These are phyloP conservation scores for Falco peregrinus DNA, from an alignment of 2,797 vertebrate species.

Conservation along the genomic window DNA sequence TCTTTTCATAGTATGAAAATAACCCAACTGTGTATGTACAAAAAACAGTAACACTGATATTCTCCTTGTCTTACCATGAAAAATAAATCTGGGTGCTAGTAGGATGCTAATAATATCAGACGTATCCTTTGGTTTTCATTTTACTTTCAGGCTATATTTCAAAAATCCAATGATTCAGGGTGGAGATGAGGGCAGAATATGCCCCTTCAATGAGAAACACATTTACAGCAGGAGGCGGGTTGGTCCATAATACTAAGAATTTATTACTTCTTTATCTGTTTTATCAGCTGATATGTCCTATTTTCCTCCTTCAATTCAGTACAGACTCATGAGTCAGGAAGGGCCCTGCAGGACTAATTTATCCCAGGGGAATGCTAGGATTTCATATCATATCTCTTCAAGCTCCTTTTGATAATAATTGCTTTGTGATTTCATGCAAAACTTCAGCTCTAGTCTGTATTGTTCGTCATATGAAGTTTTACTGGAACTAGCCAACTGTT, in stretches of 20 bases:
- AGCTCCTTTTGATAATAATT: slow-evolving; percentile 52
- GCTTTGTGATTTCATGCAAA: slow-evolving; percentile 31
- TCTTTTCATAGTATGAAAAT: neutral
- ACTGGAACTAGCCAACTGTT: neutral
- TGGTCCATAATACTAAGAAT: neutral
- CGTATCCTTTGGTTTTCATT: slow-evolving; percentile 16
- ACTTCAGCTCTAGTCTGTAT: neutral
- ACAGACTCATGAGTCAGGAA: slow-evolving; percentile 23
- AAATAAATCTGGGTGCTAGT: neutral
- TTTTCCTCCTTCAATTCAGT: slow-evolving; percentile 39
- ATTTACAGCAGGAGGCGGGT: neutral
- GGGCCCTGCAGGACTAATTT: slow-evolving; percentile 27
- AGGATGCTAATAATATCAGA: slow-evolving; percentile 21
- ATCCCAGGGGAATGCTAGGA: slow-evolving; percentile 42
- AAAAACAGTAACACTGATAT: neutral
- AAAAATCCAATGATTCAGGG: neutral
- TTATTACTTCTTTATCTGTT: slow-evolving; percentile 37
- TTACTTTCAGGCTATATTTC: slow-evolving; percentile 34
- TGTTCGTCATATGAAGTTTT: neutral
- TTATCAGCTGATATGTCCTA: slow-evolving; percentile 46
- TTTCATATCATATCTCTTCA: slow-evolving; percentile 54
- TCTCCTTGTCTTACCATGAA: neutral
- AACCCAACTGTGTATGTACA: neutral
- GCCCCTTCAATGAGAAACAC: neutral
- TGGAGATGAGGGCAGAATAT: slow-evolving; percentile 14